phyloP scores from a whole-genome alignment of 2,113 vertebrate species.

The Pionites leucogaster region DNA sequence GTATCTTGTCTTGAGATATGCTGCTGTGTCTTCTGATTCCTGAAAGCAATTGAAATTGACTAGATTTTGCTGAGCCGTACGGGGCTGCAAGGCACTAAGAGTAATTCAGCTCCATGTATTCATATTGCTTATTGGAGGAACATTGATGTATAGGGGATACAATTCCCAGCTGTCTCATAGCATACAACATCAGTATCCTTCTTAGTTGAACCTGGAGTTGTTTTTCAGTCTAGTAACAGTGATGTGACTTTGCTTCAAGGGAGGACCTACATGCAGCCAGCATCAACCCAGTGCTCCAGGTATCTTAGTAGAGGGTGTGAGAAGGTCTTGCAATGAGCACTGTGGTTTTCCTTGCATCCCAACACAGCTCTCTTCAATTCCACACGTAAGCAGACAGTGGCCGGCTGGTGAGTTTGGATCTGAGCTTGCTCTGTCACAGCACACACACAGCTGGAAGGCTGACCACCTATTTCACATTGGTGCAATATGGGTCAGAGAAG shows the following conservation, averaged over 20 bases:
- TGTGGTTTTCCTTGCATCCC: not conserved
- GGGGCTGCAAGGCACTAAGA: fast-evolving
- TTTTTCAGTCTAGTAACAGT: not conserved
- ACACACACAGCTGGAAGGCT: fast-evolving
- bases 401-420: not conserved
- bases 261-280: not conserved
- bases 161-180: not conserved
- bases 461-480: fast-evolving
- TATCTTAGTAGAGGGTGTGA: not conserved
- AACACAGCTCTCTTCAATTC: not conserved
- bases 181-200: not conserved
- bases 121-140: not conserved
- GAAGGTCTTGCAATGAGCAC: not conserved
- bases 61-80: not conserved
- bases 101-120: not conserved
- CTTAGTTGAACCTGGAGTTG: not conserved
- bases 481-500: fast-evolving
- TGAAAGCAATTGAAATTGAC: not conserved
- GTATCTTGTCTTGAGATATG: not conserved
- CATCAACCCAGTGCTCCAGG: not conserved
- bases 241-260: not conserved
- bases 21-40: not conserved
- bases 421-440: not conserved
- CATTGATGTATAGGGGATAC: not conserved
- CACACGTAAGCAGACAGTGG: not conserved